Evolutionary conservation across 1,140 invertebrate species (phyloP), one percentile per base, ranked within the genome.

Genomic region (Streblospio benedicti): DNA sequence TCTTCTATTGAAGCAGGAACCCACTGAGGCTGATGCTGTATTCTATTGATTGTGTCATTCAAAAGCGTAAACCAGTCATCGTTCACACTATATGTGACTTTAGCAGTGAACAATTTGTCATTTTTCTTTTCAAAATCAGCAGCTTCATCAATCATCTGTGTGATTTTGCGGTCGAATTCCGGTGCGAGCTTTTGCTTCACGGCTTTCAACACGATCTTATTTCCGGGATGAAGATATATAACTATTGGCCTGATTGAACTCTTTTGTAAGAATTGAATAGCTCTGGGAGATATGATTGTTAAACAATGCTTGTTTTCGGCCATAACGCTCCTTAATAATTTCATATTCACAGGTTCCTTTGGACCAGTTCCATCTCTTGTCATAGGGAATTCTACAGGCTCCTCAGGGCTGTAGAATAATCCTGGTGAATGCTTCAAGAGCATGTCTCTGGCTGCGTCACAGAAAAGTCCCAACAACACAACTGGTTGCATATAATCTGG

Each of bases 11-110:
- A 14, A 3, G 27, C 18, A 6, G 53, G 20, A 23, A 23, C 23
- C 60, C 60, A 62, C 12, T 55, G 35, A n/a, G 60, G 41, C 18
- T 47, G 38, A n/a, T 57, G 43, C 33, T 62, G 60, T 12, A 57
- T 35, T 27, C 45, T 31, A 18, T 23, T 38, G 47, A 62, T 57
- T 4, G 60, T 62, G 31, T 62, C 55, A 45, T 57, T 59, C 27
- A 62, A 32, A 16, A 51, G 35, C 9, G 27, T 31, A 49, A 49
- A 58, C 60, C 60, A 62, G 1, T 30, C 28, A 14, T 30, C 54
- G 47, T 62, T 38, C 4, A 45, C 33, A 23, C 25, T 33, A 55
- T 47, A 62, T 14, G 54, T 38, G n/a, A 62, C 33, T 2, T 32
- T 57, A 12, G 54, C 55, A 27, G 28, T 55, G 47, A 62, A 62